Evolutionary conservation across 2,113 vertebrate species (phyloP).

Genomic region (Poicephalus meyeri): DNA sequence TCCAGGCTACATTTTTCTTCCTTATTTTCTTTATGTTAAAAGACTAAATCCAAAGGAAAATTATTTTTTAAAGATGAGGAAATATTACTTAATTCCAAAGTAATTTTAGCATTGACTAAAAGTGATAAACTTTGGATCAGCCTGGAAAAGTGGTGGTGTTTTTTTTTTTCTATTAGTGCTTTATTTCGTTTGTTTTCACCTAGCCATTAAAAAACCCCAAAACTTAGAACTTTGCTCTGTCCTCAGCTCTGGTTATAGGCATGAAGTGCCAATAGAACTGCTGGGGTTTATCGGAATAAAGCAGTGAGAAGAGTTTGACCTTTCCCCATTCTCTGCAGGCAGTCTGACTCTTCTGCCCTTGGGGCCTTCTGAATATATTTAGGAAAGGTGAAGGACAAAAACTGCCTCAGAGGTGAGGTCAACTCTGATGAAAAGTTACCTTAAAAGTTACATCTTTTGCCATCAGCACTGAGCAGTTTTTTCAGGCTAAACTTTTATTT

Average conservation of each 20-base stretch:
- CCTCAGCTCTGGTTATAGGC: not conserved
- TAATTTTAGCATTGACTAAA: not conserved
- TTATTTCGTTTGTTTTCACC: not conserved
- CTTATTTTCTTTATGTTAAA: not conserved
- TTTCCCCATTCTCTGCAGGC: not conserved
- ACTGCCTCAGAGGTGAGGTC: not conserved
- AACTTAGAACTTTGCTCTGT: not conserved
- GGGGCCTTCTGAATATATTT: not conserved
- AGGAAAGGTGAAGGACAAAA: not conserved
- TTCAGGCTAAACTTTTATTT: not conserved
- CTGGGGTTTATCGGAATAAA: not conserved
- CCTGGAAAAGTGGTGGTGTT: not conserved
- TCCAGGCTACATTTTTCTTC: not conserved
- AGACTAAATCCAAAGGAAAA: not conserved
- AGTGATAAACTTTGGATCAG: not conserved
- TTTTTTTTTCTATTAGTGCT: not conserved
- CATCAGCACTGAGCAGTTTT: not conserved
- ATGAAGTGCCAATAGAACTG: not conserved
- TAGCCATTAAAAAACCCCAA: not conserved
- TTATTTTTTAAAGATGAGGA: not conserved
- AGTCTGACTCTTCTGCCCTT: not conserved
- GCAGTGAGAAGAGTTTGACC: not conserved
- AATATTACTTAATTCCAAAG: not conserved
- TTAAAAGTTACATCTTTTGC: not conserved
- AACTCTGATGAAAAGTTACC: not conserved